Percentiles rank a stretch among this genome's conserved stretches.
phyloP scores from a whole-genome alignment of 2,797 vertebrate genomes.

The Eulemur albifrons region DNA sequence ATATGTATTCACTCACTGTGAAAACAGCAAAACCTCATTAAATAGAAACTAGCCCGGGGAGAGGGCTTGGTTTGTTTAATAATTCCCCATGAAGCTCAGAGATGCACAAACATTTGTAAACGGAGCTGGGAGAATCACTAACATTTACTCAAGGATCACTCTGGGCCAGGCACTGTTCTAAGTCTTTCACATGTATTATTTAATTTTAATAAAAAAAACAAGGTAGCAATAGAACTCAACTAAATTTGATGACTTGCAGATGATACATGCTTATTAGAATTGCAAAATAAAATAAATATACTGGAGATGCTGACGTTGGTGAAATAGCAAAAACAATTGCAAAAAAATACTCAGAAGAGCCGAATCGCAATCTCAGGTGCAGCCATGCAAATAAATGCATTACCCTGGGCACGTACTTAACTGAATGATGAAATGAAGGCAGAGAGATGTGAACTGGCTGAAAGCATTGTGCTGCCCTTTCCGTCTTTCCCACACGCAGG shows the following conservation, averaged over 20 bases:
- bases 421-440: not conserved
- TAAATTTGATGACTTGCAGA: not conserved
- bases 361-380: not conserved
- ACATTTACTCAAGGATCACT: not conserved
- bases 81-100: not conserved
- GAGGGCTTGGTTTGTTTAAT: not conserved
- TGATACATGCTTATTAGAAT: not conserved
- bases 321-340: not conserved
- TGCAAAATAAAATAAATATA: not conserved
- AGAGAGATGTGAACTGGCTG: not conserved
- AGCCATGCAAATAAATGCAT: not conserved
- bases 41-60: not conserved
- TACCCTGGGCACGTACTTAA: not conserved
- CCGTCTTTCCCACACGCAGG: not conserved
- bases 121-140: too few species aligned
- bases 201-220: slow-evolving; percentile 2
- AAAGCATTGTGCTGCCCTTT: not conserved
- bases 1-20: not conserved
- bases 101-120: not conserved
- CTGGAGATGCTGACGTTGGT: not conserved
- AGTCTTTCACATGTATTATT: not conserved
- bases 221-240: not conserved
- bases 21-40: not conserved
- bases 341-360: not conserved
- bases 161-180: not conserved